These are phyloP conservation scores for Parauchenoglanis punctatus DNA, from an alignment of 2,797 vertebrate genomes.

Conservation along the genomic window DNA sequence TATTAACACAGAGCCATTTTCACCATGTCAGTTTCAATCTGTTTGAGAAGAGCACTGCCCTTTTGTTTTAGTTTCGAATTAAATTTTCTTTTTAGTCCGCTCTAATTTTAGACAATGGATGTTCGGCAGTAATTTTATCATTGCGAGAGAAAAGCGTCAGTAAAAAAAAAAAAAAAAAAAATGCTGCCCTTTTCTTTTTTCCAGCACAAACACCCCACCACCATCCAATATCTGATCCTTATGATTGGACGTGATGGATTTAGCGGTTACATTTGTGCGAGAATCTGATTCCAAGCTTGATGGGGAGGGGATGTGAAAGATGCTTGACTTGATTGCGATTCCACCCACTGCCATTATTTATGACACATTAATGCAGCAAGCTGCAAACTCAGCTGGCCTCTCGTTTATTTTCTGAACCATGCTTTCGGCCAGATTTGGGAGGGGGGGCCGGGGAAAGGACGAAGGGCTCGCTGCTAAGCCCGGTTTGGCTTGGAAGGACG, in stretches of 20 bases:
- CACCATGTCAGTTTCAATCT: constrained; percentile 46
- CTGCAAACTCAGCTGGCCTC: constrained; percentile 54
- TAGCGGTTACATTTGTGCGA: constrained; percentile 36
- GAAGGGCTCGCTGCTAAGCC: constrained; percentile 73
- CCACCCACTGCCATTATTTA: constrained; percentile 50
- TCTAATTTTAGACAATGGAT: constrained; percentile 40
- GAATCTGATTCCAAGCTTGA: constrained; percentile 31
- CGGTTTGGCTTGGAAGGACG: constrained; percentile 76
- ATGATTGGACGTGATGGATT: constrained; percentile 24
- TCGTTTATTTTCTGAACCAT: constrained; percentile 46
- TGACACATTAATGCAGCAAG: constrained; percentile 53
- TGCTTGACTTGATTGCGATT: constrained; percentile 55
- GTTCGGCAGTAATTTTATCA: constrained; percentile 36
- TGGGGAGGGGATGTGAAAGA: constrained; percentile 34
- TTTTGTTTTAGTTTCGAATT: constrained; percentile 27
- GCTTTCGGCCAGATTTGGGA: constrained; percentile 62
- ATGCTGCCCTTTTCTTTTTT: neutral
- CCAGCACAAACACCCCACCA: constrained; percentile 16
- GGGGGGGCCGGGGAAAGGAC: constrained; percentile 47
- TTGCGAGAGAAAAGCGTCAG: constrained; percentile 7
- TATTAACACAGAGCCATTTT: constrained; percentile 47
- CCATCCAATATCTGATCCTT: constrained; percentile 25
- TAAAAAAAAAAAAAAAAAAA: neutral
- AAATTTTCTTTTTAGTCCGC: constrained; percentile 41
- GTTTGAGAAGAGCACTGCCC: constrained; percentile 19